phyloP scores from a whole-genome alignment of 1,140 invertebrate genomes.

The Calephelis nemesis region DNA sequence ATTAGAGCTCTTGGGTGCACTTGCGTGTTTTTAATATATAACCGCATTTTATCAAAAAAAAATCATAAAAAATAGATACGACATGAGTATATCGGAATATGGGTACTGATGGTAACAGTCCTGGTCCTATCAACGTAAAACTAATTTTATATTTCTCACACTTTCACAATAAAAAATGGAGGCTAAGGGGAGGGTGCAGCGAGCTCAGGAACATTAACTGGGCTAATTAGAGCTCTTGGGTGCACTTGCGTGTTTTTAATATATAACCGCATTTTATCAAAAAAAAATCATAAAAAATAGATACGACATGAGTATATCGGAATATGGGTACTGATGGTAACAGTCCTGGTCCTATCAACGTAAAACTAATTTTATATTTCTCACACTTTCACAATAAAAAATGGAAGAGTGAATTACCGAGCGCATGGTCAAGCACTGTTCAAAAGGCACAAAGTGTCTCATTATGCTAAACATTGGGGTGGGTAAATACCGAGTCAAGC shows the following conservation, averaged over 20 bases:
- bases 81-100: too few species aligned
- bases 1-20: slow-evolving; percentile 13
- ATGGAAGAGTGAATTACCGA: too few species aligned
- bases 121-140: too few species aligned
- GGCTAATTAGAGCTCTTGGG: slow-evolving; percentile 10
- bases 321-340: too few species aligned
- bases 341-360: too few species aligned
- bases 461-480: slow-evolving; percentile 10
- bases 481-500: slow-evolving; percentile 8
- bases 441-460: slow-evolving; percentile 11
- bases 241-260: slow-evolving; percentile 13
- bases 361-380: too few species aligned
- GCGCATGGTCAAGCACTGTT: slow-evolving; percentile 10
- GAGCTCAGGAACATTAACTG: neutral
- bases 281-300: neutral
- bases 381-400: too few species aligned
- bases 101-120: too few species aligned
- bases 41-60: neutral
- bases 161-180: too few species aligned
- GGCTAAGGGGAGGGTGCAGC: neutral
- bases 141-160: too few species aligned
- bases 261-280: neutral
- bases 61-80: too few species aligned
- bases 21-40: slow-evolving; percentile 4
- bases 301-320: too few species aligned